phyloP scores from a whole-genome alignment of 2,797 vertebrate genomes.

The Ambastaia sidthimunki region DNA sequence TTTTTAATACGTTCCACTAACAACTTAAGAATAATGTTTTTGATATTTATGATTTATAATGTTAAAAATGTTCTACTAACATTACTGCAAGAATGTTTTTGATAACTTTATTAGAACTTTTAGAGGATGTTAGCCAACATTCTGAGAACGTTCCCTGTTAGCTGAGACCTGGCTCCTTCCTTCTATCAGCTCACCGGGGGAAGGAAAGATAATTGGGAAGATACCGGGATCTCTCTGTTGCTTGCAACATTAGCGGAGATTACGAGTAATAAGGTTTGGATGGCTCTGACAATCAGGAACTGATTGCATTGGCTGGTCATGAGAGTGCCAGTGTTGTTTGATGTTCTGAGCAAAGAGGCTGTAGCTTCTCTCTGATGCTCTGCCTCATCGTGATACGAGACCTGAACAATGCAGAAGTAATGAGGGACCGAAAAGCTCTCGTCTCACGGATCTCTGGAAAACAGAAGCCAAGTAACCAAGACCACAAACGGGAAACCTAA shows the following conservation, averaged over 20 bases:
- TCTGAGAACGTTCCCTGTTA: background rate
- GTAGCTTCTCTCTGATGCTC: constrained; percentile 55
- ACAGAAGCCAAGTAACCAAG: too few species aligned
- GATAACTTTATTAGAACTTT: too few species aligned
- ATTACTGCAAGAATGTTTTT: too few species aligned
- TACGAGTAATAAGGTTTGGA: constrained; percentile 64
- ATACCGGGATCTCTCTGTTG: constrained; percentile 58
- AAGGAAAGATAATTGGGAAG: constrained; percentile 19
- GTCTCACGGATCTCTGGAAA: background rate
- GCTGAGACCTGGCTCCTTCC: constrained; percentile 20
- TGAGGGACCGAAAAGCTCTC: constrained; percentile 10
- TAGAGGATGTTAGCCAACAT: too few species aligned
- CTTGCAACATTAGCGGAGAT: constrained; percentile 66
- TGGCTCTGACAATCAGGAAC: constrained; percentile 63
- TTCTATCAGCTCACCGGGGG: constrained; percentile 46
- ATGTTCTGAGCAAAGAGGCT: constrained; percentile 60
- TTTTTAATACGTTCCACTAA: too few species aligned
- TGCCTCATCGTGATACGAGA: constrained; percentile 60
- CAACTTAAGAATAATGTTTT: too few species aligned
- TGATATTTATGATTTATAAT: too few species aligned
- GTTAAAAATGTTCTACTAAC: too few species aligned
- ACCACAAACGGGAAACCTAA: background rate
- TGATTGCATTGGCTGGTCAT: constrained; percentile 66
- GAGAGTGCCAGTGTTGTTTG: constrained; percentile 64
- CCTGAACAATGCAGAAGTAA: constrained; percentile 54